Evolutionary conservation across 2,113 vertebrate species (phyloP).

Genomic region (Poeciliopsis retropinna): DNA sequence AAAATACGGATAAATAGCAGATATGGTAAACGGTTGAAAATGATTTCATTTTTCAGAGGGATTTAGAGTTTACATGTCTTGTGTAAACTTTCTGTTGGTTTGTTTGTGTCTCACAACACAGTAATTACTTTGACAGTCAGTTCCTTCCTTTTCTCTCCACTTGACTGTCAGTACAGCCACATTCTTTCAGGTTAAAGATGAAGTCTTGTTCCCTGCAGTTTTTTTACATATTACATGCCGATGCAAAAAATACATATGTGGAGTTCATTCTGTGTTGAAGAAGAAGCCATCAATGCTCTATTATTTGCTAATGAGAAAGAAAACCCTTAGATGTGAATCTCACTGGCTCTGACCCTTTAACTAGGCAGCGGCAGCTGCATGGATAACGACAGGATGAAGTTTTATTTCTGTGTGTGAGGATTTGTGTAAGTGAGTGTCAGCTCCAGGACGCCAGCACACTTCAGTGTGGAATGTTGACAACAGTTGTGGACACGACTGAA

Average conservation of each 20-base stretch:
- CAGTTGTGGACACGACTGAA: conserved; percentile 62
- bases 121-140: conserved; percentile 16
- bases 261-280: too few relatives aligned
- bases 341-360: conserved; percentile 6
- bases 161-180: conserved; percentile 19
- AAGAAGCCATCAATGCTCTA: neutral
- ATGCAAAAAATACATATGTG: neutral
- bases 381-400: neutral
- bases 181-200: conserved; percentile 43
- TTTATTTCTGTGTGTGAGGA: conserved; percentile 33
- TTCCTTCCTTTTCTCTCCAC: conserved; percentile 5
- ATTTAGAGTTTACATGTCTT: too few relatives aligned
- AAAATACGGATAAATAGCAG: too few relatives aligned
- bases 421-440: conserved; percentile 10
- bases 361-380: conserved; percentile 12
- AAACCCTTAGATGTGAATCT: neutral
- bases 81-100: too few relatives aligned
- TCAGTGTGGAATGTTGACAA: conserved; percentile 60
- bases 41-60: too few relatives aligned
- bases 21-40: too few relatives aligned
- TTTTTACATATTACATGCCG: conserved; percentile 5
- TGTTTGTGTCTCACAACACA: neutral
- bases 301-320: neutral
- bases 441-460: conserved; percentile 45
- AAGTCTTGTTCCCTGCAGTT: neutral